Percentiles rank a stretch among this genome's conserved stretches.
These are phyloP conservation scores for Hyposoter didymator DNA, from an alignment of 2,888 invertebrate genomes.

Conservation along the genomic window DNA sequence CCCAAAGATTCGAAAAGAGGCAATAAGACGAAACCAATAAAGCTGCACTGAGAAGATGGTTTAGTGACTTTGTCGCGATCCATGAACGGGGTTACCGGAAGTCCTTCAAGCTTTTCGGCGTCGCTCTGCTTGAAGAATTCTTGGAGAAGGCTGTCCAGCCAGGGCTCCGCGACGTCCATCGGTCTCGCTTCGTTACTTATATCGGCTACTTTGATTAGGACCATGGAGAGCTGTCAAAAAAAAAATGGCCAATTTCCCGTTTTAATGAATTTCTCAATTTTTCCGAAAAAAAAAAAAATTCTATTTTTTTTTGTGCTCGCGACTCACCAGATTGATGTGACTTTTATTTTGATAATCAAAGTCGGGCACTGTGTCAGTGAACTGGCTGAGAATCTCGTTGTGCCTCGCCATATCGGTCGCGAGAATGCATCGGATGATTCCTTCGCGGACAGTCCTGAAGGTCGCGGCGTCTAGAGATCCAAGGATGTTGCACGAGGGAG, in stretches of 20 bases:
- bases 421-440: slow-evolving; percentile 91
- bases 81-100: slow-evolving; percentile 95
- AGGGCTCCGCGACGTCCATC: slow-evolving; percentile 93
- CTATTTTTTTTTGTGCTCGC: neutral
- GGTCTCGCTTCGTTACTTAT: slow-evolving; percentile 94
- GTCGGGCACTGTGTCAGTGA: slow-evolving; percentile 87
- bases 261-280: neutral
- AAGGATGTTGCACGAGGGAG: slow-evolving; percentile 92
- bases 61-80: slow-evolving; percentile 94
- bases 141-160: slow-evolving; percentile 90
- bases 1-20: slow-evolving; percentile 93
- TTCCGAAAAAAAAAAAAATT: slow-evolving; percentile 2
- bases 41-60: slow-evolving; percentile 93
- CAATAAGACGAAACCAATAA: slow-evolving; percentile 92
- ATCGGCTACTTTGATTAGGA: slow-evolving; percentile 93
- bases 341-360: slow-evolving; percentile 89
- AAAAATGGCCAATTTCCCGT: slow-evolving; percentile 10
- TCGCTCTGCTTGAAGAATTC: slow-evolving; percentile 93
- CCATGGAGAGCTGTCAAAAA: slow-evolving; percentile 88
- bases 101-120: slow-evolving; percentile 91
- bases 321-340: slow-evolving; percentile 90
- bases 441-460: slow-evolving; percentile 89
- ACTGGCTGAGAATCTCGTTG: slow-evolving; percentile 91
- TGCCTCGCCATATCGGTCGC: slow-evolving; percentile 93
- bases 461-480: slow-evolving; percentile 87